phyloP scores from a whole-genome alignment of 1,140 invertebrate genomes.

The Zaprionus gabonicus region DNA sequence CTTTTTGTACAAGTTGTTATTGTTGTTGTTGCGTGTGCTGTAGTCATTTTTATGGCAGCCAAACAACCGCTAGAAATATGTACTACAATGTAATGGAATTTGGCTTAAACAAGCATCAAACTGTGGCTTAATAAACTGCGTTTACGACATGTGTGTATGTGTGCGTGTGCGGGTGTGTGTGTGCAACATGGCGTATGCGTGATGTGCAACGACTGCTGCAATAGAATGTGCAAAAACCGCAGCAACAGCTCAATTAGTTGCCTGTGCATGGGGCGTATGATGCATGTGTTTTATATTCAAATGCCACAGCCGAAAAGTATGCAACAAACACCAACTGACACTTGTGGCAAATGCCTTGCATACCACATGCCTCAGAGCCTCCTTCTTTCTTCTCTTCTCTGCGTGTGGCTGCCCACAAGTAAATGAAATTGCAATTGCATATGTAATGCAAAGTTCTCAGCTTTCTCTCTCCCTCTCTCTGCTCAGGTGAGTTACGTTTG shows the following conservation, averaged over 20 bases:
- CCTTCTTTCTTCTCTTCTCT: background rate
- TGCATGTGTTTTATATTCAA: conserved; percentile 63
- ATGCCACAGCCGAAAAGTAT: conserved; percentile 64
- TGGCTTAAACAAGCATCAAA: conserved; percentile 41
- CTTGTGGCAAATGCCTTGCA: conserved; percentile 59
- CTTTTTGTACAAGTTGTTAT: conserved; percentile 12
- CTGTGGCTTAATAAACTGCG: conserved; percentile 44
- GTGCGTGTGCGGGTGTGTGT: conserved; percentile 26
- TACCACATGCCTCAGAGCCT: background rate
- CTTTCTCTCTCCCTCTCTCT: too few species aligned
- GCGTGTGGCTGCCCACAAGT: background rate
- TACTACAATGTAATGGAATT: conserved; percentile 44
- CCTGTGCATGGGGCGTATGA: conserved; percentile 54
- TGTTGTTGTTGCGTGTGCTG: conserved; percentile 64
- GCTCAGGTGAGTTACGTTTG: background rate
- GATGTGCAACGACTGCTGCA: conserved; percentile 36
- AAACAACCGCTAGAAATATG: conserved; percentile 32
- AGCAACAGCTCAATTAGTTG: conserved; percentile 64
- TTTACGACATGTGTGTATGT: conserved; percentile 17
- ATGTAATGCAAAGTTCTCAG: conserved; percentile 17
- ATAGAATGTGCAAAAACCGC: conserved; percentile 7
- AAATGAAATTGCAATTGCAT: conserved; percentile 49
- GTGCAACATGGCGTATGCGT: conserved; percentile 66
- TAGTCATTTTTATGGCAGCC: conserved; percentile 72
- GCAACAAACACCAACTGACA: conserved; percentile 59